Base-by-base conservation (phyloP, 2,888 invertebrate species). In the Melieria crassipennis region DNA sequence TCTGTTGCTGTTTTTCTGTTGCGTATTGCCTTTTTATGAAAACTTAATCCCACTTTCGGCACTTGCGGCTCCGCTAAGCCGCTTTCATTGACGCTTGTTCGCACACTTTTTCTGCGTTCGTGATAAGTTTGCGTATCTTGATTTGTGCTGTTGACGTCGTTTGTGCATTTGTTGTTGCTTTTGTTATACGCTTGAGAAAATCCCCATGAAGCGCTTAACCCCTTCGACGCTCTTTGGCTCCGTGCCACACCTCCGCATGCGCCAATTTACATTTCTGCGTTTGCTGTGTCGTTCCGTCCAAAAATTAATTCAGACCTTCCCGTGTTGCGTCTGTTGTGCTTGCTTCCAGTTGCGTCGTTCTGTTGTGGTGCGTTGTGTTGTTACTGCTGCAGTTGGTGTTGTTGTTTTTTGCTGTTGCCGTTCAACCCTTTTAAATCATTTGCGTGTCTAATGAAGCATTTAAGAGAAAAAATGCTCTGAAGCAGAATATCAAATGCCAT, bases 381-480 rank as follows among this genome's bases (percentile, higher is more conserved):
- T 55, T 55, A 62, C 30, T 62, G 61, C 13, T 61, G 13, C 61
- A 2, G 45, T 46, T 46, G 46, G 4, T 62, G 16, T 45, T 62
- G 61, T 48, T 47, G 13, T 11, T 10, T 3, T 13, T 62, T 47
- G 13, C 10, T 4, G 62, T 6, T 43, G 43, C 43, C 11, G n/a
- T 56, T 56, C 65, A 57, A 46, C 65, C 65, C 57, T 65, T 65
- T 65, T 65, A 57, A 47, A 66, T 66, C 66, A 66, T 66, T 66
- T 66, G 57, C 45, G 43, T 66, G 66, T 58, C 58, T 66, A 58
- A 66, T 66, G 66, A 66, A 66, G 66, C 57, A 47, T 58, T 57
- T 57, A 11, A 48, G 11, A 47, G 56, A 57, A 57, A 66, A 30
- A 66, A 58, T 42, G 13, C 10, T 46, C 16, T 5, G 42, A 48